Base-by-base conservation (phyloP, 1,140 invertebrate species). In the Theocolax elegans region DNA sequence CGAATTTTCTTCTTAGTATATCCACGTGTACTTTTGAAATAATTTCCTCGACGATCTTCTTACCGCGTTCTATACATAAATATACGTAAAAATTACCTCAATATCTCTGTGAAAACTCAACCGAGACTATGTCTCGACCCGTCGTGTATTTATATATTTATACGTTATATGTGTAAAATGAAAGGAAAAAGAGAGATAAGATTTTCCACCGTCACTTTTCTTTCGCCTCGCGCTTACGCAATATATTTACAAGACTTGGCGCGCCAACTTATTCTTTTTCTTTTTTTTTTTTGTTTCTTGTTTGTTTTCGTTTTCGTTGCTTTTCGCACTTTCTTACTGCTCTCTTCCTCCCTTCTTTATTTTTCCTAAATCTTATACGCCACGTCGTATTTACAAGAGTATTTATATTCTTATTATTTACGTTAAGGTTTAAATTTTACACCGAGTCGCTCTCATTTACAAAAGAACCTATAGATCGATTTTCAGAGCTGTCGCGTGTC, bases 321-420 rank as follows among this genome's bases (percentile, higher is more conserved):
- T 54, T 54, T 15, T 29, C 40, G 17, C 1, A 27, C 40, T 29
- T 9, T 63, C 17, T 13, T 17, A n/a, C n/a, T 29, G 0, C 29
- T 25, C 13, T 67, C 38, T 60, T 25, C 8, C 23, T 38, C 31
- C 0, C 12, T 42, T 29, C 42, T 49, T n/a, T 25, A 48, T 13
- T 23, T 27, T 51, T 44, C 12, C 1, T 66, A 59, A 48, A 46
- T 31, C 60, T 21, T 42, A 68, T 46, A 19, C n/a, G n/a, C 25
- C 17, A 63, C 23, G n/a, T 63, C 40, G 35, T 70, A 70, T 70
- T 56, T 70, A 70, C 67, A 70, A n/a, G 59, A 56, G 7, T 70
- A 70, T 64, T 63, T 70, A 70, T 70, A 70, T 64, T 7, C 29
- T 56, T 58, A 70, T 58, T 12, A 21, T 13, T 40, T 64, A 64